Conservation (phyloP, 2,113 vertebrate species). For the Myanophis thanlyinensis region DNA sequence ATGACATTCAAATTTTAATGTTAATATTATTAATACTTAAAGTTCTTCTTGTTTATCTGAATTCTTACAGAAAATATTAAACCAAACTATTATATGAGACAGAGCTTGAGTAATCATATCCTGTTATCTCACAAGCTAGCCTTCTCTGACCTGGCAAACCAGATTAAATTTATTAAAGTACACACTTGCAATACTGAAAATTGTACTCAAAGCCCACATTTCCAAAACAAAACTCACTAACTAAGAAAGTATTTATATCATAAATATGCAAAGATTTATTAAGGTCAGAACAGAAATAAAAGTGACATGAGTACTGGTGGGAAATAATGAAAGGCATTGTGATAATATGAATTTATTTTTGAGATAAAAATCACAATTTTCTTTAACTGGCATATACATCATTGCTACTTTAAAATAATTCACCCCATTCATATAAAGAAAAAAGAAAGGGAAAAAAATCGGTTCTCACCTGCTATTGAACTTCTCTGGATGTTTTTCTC, state of each 20-base stretch:
- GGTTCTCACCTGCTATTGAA: slow-evolving; percentile 89
- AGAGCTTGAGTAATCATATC: background rate
- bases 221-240: background rate
- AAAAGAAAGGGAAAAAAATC: background rate
- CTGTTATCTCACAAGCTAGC: background rate
- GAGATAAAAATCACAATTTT: slow-evolving; percentile 16
- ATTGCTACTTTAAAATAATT: background rate
- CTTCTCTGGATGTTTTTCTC: slow-evolving; percentile 95
- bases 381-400: background rate
- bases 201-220: background rate
- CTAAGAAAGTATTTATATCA: background rate
- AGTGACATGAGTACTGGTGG: background rate
- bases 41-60: background rate
- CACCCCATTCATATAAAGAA: background rate
- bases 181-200: background rate
- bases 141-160: background rate
- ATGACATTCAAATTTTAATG: background rate
- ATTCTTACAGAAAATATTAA: background rate
- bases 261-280: background rate
- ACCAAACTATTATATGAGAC: background rate
- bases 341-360: slow-evolving; percentile 25
- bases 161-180: background rate
- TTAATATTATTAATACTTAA: background rate
- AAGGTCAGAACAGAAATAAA: background rate
- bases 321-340: slow-evolving; percentile 20